Conservation (phyloP, 2,113 vertebrate genomes). For the Anhinga rufa region DNA sequence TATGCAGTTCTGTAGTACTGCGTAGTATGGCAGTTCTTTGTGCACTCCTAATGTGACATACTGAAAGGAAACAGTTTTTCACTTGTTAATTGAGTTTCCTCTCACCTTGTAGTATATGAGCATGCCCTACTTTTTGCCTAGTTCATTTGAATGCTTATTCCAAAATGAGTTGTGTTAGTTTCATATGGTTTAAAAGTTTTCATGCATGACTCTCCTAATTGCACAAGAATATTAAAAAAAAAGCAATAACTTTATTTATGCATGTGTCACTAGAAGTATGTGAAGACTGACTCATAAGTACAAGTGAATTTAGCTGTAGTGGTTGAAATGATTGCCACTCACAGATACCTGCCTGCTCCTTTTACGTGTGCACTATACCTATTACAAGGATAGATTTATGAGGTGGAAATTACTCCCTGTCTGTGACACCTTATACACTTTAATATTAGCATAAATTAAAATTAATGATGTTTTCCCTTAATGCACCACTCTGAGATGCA, state of each 20-base stretch:
- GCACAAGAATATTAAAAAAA: background rate
- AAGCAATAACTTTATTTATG: background rate
- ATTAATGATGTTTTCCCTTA: background rate
- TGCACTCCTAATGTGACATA: background rate
- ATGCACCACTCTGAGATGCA: fast-evolving
- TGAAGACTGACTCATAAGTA: constrained; percentile 14
- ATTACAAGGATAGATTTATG: background rate
- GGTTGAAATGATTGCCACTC: background rate
- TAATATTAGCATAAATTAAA: background rate
- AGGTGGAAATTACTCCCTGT: background rate
- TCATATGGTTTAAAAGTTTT: background rate
- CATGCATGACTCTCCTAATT: background rate
- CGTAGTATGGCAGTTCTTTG: background rate
- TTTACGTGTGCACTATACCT: fast-evolving
- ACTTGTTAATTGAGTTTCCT: background rate
- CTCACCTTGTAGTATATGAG: background rate
- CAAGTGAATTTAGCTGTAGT: background rate
- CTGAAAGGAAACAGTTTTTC: background rate
- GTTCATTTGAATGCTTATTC: constrained; percentile 2
- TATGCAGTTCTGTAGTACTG: background rate
- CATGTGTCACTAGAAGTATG: background rate
- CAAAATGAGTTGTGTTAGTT: background rate
- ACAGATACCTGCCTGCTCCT: background rate
- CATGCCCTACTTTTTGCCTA: background rate
- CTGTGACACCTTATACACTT: background rate